Evolutionary conservation across 92 coral and sea anemone genomes (phyloP), one percentile per base, ranked within the genome.

Genomic region (Porites evermanni): DNA sequence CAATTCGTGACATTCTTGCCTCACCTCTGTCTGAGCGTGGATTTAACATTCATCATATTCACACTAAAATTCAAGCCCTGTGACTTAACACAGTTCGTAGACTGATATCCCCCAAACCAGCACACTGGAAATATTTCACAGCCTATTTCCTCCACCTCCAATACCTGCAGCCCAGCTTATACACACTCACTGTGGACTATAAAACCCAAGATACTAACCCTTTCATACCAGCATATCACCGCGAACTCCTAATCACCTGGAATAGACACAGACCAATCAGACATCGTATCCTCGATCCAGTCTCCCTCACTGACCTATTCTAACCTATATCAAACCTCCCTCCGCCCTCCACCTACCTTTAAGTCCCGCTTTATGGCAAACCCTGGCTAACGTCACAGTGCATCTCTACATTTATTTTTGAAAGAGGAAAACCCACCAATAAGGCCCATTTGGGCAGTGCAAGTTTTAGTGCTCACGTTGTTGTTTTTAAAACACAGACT

Each of bases 81-180:
- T 53, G 86, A 12, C 24, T 81, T 1, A 70, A 70, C 44, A 81
- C 86, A 5, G 0, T 81, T 6, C 18, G 58, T 3, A 8, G 85
- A 0, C 51, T 68, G 4, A 13, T 81, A 0, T 5, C 4, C 0
- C 18, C 52, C 5, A 67, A 68, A 12, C 53, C 1, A 0, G 85
- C 85, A 4, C 67, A 69, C 53, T 81, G 85, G 77, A 81, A 72
- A 72, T 18, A 16, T 12, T 72, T 72, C 11, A 50, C 60, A 1
- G 60, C 77, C 0, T 2, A 72, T 29, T 78, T 78, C 50, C 53
- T 78, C 7, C 23, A 26, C 21, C 13, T 61, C 71, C 11, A 4
- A 1, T 17, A 29, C 71, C 7, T 61, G 13, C 7, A 12, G 10
- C 70, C 8, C 0, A 38, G 81, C 0, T 17, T 29, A 32, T 17